These are phyloP conservation scores for Amiota communis DNA, from an alignment of 2,888 invertebrate species.

Conservation along the genomic window DNA sequence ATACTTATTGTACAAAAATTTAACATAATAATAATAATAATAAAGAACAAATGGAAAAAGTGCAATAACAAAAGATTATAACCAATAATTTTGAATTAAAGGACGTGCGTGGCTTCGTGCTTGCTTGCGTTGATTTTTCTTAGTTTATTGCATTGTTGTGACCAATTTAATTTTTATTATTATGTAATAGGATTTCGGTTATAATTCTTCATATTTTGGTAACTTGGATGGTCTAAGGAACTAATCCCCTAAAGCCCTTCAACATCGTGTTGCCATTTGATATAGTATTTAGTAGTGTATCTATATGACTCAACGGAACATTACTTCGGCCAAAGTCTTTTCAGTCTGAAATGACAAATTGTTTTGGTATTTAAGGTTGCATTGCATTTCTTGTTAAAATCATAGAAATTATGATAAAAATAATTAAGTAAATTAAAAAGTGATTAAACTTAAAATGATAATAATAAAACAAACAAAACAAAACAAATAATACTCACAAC, in stretches of 20 bases:
- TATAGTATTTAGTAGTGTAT: conserved; percentile 12
- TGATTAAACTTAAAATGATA: not conserved
- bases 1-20: not conserved
- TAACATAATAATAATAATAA: not conserved
- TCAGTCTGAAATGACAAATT: conserved; percentile 79
- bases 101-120: too few relatives aligned
- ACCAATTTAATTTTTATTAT: conserved; percentile 39
- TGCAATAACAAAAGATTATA: not conserved
- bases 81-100: too few relatives aligned
- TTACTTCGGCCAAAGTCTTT: conserved; percentile 82
- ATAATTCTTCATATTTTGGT: conserved; percentile 29
- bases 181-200: conserved; percentile 45
- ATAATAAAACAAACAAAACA: not conserved
- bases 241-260: conserved; percentile 31
- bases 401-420: conserved; percentile 7
- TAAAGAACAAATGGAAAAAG: not conserved
- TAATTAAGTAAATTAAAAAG: not conserved
- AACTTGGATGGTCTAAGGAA: conserved; percentile 36
- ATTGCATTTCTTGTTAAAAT: not conserved
- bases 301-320: conserved; percentile 69
- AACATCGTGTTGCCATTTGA: not conserved
- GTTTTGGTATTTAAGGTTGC: not conserved
- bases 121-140: conserved; percentile 16
- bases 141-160: conserved; percentile 18
- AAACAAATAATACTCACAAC: not conserved